phyloP scores from a whole-genome alignment of 1,140 invertebrate genomes.

The Luehdorfia chinensis region DNA sequence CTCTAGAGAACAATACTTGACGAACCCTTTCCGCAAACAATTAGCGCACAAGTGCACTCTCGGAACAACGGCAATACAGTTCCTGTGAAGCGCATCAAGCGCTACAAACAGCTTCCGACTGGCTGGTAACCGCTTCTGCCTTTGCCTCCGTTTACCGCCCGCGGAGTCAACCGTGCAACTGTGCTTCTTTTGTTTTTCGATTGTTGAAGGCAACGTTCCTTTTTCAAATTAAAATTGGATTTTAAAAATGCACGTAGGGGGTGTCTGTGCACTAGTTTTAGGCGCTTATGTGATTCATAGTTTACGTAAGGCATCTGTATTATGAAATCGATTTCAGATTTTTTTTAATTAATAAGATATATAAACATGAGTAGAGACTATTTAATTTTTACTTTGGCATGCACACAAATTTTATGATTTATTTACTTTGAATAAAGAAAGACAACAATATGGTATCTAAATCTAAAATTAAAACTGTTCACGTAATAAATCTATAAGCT shows the following conservation, averaged over 20 bases:
- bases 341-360: neutral
- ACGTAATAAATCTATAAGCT: no score
- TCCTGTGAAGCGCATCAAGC: slow-evolving; percentile 37
- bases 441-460: no score
- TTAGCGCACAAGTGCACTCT: slow-evolving; percentile 67
- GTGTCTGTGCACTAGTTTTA: slow-evolving; percentile 10
- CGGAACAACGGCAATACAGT: slow-evolving; percentile 65
- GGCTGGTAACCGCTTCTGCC: slow-evolving; percentile 54
- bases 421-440: no score
- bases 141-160: slow-evolving; percentile 50
- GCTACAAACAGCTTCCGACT: slow-evolving; percentile 59
- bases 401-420: no score
- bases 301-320: neutral
- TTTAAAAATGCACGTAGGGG: slow-evolving; percentile 6
- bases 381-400: no score
- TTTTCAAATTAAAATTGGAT: slow-evolving; percentile 34
- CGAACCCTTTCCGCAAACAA: slow-evolving; percentile 73
- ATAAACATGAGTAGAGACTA: no score
- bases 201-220: slow-evolving; percentile 34
- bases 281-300: neutral
- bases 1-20: slow-evolving; percentile 55
- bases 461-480: no score
- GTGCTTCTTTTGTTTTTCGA: slow-evolving; percentile 48
- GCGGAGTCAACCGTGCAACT: slow-evolving; percentile 36
- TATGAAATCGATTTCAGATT: neutral